phyloP scores from a whole-genome alignment of 2,113 vertebrate genomes.

The Cardinalis cardinalis region DNA sequence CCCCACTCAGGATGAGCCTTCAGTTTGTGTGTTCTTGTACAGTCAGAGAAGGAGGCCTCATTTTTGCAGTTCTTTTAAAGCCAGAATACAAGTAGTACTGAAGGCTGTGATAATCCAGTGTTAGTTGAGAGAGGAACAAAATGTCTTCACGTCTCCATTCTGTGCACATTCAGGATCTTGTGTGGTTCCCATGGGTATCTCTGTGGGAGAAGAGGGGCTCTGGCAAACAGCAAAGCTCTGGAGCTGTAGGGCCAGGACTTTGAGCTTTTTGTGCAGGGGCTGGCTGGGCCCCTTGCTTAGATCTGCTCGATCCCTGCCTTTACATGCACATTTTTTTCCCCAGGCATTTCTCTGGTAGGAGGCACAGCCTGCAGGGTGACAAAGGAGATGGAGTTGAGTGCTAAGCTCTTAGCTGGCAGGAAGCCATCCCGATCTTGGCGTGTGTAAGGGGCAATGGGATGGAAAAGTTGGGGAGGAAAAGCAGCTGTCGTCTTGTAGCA shows the following conservation, averaged over 20 bases:
- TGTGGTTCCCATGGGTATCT: not conserved
- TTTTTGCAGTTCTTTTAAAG: not conserved
- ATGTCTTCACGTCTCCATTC: not conserved
- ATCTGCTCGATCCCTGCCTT: conserved; percentile 11
- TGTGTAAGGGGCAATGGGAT: not conserved
- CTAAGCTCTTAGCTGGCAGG: conserved; percentile 44
- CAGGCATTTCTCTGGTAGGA: conserved; percentile 24
- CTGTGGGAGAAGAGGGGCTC: not conserved
- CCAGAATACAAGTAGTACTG: not conserved
- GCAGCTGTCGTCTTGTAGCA: not conserved
- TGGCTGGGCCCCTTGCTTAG: not conserved
- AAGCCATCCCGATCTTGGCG: conserved; percentile 31
- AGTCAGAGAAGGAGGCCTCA: not conserved
- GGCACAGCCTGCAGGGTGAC: conserved; percentile 38
- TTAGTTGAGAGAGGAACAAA: not conserved
- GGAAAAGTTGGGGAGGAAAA: conserved; percentile 27
- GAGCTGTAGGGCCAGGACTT: not conserved
- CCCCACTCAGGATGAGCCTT: not conserved
- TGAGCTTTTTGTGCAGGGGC: not conserved
- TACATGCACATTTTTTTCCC: not conserved
- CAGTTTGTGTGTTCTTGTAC: not conserved
- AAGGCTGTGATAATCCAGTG: not conserved
- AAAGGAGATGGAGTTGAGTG: conserved; percentile 39
- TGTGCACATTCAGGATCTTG: not conserved
- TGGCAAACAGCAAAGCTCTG: not conserved